Evolutionary conservation across 1,140 invertebrate genomes (phyloP).

Genomic region (Drosophila funebris): DNA sequence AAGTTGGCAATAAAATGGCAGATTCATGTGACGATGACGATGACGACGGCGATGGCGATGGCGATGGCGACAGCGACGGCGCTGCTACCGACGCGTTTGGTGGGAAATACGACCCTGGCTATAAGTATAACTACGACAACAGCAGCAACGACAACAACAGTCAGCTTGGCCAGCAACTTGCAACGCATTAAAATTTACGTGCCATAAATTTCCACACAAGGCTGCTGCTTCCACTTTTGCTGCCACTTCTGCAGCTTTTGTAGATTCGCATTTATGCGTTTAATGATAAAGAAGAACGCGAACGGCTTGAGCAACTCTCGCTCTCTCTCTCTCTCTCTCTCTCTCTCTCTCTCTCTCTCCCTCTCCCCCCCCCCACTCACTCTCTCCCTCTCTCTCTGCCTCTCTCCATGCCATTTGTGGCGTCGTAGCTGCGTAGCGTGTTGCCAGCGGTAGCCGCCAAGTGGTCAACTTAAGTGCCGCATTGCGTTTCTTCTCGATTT

Average conservation of each 20-base stretch:
- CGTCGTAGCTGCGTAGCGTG: conserved; percentile 60
- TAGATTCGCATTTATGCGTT: conserved; percentile 81
- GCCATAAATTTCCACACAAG: conserved; percentile 80
- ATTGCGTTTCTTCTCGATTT: conserved; percentile 57
- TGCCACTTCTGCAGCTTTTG: conserved; percentile 48
- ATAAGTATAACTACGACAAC: conserved; percentile 21
- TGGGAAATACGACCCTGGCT: conserved; percentile 65
- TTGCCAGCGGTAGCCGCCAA: conserved; percentile 65
- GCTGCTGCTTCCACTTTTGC: conserved; percentile 42
- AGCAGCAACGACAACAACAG: neutral
- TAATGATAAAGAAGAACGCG: conserved; percentile 76
- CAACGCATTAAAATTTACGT: conserved; percentile 77
- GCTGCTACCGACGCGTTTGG: conserved; percentile 76
- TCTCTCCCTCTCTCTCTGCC: neutral
- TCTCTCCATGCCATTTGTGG: neutral
- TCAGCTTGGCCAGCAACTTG: conserved; percentile 35
- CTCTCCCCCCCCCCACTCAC: no score
- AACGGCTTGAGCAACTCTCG: conserved; percentile 12
- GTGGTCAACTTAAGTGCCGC: conserved; percentile 68
- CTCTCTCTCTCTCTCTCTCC: neutral
- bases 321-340: neutral
- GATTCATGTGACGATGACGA: conserved; percentile 76
- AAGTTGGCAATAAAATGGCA: conserved; percentile 81
- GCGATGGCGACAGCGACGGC: conserved; percentile 52
- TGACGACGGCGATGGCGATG: conserved; percentile 40